phyloP scores from a whole-genome alignment of 2,113 vertebrate species.

The Dipodomys spectabilis region DNA sequence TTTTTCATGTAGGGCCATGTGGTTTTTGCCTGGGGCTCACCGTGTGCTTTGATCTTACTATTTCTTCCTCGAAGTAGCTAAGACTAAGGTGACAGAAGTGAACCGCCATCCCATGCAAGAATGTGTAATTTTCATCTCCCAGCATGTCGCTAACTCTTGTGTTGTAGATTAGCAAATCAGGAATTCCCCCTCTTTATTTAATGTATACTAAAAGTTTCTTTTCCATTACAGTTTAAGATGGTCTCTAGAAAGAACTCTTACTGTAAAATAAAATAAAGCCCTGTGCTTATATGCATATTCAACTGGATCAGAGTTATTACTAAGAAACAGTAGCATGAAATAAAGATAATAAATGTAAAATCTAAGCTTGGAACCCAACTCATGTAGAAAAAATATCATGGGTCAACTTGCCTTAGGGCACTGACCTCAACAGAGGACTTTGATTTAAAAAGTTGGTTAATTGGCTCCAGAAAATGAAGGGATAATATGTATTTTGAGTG shows the following conservation, averaged over 20 bases:
- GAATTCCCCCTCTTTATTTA: constrained; percentile 11
- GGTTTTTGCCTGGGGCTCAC: no score
- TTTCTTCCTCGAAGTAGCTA: no score
- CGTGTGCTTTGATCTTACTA: no score
- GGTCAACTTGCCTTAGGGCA: constrained; percentile 55
- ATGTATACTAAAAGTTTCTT: constrained; percentile 47
- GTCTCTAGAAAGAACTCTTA: constrained; percentile 9
- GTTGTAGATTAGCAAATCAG: constrained; percentile 53
- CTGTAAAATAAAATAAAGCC: constrained; percentile 65
- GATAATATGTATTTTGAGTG: constrained; percentile 2
- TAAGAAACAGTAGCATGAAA: constrained; percentile 52
- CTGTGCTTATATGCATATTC: constrained; percentile 52
- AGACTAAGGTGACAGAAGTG: not conserved
- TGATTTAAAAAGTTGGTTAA: constrained; percentile 43
- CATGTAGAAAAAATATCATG: constrained; percentile 35
- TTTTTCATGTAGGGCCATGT: no score
- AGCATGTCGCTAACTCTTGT: constrained; percentile 24
- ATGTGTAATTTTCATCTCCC: constrained; percentile 6
- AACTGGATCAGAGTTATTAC: constrained; percentile 53
- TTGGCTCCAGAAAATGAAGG: constrained; percentile 61
- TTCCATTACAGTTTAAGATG: not conserved
- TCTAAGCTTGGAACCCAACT: constrained; percentile 47
- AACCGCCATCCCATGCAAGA: no score
- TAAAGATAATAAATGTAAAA: constrained; percentile 65
- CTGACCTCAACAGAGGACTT: constrained; percentile 24